These are phyloP conservation scores for Drosophila pseudoobscura DNA, from an alignment of 1,140 invertebrate genomes.

Conservation along the genomic window DNA sequence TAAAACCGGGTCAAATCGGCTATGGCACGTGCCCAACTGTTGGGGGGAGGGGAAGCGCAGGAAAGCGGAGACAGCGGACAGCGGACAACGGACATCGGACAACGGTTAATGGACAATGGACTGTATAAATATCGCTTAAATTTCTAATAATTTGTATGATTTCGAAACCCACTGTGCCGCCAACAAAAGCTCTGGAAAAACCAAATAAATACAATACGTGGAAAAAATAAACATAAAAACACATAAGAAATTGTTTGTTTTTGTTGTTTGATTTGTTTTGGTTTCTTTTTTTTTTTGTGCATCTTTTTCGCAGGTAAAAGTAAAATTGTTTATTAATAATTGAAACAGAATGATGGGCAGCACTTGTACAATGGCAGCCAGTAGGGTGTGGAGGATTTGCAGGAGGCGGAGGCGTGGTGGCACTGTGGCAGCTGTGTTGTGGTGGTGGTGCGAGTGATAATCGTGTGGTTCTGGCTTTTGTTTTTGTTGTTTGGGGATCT, in stretches of 20 bases:
- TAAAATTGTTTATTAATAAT: slow-evolving; percentile 60
- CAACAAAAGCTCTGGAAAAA: slow-evolving; percentile 36
- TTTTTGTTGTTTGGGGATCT: slow-evolving; percentile 35
- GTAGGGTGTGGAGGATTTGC: slow-evolving; percentile 37
- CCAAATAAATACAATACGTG: slow-evolving; percentile 26
- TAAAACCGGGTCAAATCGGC: slow-evolving; percentile 28
- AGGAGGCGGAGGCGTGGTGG: slow-evolving; percentile 42
- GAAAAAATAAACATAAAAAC: slow-evolving; percentile 44
- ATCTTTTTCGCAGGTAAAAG: slow-evolving; percentile 61
- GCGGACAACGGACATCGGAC: neutral
- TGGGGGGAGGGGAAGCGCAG: neutral
- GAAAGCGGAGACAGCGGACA: neutral
- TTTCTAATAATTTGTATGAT: too few species aligned
- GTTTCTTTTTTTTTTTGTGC: slow-evolving; percentile 35
- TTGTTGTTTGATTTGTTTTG: slow-evolving; percentile 46
- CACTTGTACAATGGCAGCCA: slow-evolving; percentile 56
- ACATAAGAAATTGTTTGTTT: slow-evolving; percentile 41
- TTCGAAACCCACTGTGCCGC: slow-evolving; percentile 2
- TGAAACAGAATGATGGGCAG: slow-evolving; percentile 53
- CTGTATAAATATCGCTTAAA: too few species aligned
- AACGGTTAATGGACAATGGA: neutral
- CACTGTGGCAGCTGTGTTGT: slow-evolving; percentile 22
- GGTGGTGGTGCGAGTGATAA: slow-evolving; percentile 8
- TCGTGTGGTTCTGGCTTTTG: slow-evolving; percentile 37
- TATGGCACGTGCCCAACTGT: slow-evolving; percentile 25